phyloP scores from a whole-genome alignment of 2,797 vertebrate genomes.

The Sphenopsis melanotis region DNA sequence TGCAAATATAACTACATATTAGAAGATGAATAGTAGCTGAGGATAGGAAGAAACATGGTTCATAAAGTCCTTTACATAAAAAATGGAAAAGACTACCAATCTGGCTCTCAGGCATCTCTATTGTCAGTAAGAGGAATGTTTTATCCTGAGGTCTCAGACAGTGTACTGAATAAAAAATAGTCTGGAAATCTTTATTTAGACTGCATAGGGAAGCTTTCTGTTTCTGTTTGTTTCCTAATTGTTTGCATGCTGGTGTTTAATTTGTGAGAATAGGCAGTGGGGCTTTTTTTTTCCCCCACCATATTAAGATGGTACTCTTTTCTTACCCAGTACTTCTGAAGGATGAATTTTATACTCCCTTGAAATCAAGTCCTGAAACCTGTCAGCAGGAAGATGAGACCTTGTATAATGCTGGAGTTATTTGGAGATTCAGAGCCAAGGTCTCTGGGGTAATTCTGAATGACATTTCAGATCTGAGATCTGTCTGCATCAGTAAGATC shows the following conservation, averaged over 20 bases:
- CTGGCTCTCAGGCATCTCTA: background rate
- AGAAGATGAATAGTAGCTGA: background rate
- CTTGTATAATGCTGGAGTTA: background rate
- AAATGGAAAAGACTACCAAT: background rate
- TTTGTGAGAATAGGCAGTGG: background rate
- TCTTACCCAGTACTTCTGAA: background rate
- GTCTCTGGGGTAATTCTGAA: background rate
- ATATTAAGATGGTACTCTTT: background rate
- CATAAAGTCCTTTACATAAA: background rate
- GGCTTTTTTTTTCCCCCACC: background rate
- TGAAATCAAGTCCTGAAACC: background rate
- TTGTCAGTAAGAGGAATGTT: background rate
- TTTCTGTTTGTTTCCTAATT: background rate
- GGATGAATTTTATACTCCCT: background rate
- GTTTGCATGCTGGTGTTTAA: background rate
- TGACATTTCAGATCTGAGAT: background rate
- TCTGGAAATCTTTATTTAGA: background rate
- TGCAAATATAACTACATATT: background rate
- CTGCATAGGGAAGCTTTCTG: background rate
- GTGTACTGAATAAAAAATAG: background rate
- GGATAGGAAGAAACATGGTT: background rate
- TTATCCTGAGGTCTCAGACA: background rate
- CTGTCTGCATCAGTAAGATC: background rate
- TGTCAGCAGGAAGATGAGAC: background rate
- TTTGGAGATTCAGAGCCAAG: background rate